Percentiles rank a stretch among this genome's conserved stretches.
These are phyloP conservation scores for Petrocephalus zakoni DNA, from an alignment of 2,113 vertebrate genomes.

Conservation along the genomic window DNA sequence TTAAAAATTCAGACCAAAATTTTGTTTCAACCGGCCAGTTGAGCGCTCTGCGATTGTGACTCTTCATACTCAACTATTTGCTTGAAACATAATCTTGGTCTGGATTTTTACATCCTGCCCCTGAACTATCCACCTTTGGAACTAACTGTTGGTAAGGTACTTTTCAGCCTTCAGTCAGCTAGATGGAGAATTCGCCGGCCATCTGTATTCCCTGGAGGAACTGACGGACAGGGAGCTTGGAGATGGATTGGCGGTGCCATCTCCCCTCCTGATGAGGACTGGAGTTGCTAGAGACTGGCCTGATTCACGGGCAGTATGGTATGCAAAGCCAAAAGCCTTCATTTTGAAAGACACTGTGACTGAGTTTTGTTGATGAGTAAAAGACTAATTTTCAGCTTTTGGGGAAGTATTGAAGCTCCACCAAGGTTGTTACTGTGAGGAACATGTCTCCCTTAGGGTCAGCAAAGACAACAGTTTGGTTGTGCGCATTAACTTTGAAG, in stretches of 20 bases:
- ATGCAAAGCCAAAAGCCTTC: background rate
- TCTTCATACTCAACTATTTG: background rate
- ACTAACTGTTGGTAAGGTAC: background rate
- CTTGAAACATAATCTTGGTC: background rate
- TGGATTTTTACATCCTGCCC: background rate
- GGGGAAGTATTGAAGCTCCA: background rate
- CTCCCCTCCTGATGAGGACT: constrained; percentile 42
- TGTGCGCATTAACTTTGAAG: constrained; percentile 59
- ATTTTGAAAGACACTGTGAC: background rate
- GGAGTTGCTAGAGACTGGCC: constrained; percentile 64
- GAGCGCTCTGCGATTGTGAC: too few species aligned
- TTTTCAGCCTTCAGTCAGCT: constrained; percentile 47
- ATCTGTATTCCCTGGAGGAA: constrained; percentile 48
- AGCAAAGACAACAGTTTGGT: constrained; percentile 47
- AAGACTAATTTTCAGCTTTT: background rate
- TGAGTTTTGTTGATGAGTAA: background rate
- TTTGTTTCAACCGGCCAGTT: background rate
- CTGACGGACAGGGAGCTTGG: constrained; percentile 40
- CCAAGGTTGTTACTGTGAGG: background rate
- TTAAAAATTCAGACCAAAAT: background rate
- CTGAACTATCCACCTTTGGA: background rate
- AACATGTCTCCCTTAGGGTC: constrained; percentile 40
- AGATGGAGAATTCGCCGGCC: constrained; percentile 46
- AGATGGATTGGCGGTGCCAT: constrained; percentile 35
- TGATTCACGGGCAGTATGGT: constrained; percentile 58